These are phyloP conservation scores for Glaucopsyche alexis DNA, from an alignment of 2,888 invertebrate species.

Conservation along the genomic window DNA sequence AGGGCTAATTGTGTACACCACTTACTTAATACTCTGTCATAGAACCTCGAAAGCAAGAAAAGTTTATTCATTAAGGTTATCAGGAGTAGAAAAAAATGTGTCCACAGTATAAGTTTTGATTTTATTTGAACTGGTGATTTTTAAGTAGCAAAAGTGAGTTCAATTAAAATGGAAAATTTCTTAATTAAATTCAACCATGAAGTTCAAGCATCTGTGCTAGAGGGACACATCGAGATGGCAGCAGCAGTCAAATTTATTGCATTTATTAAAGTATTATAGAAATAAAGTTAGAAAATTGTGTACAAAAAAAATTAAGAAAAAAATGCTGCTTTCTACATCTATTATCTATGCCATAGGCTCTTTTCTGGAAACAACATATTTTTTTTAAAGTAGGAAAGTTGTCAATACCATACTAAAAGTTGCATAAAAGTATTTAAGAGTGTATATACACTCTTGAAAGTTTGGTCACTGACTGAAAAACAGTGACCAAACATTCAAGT, in stretches of 20 bases:
- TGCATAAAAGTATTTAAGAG: no score
- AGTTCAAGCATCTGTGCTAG: no score
- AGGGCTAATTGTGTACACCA: slow-evolving; percentile 57
- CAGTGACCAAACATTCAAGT: no score
- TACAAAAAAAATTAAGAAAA: no score
- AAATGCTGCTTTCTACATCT: no score
- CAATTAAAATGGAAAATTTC: background rate
- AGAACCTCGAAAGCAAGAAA: slow-evolving; percentile 49
- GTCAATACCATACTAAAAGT: no score
- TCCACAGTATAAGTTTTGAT: background rate
- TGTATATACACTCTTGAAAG: no score
- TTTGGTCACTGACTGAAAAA: no score
- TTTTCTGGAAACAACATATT: no score
- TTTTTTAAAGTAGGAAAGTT: no score
- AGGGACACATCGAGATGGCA: background rate
- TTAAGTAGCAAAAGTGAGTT: no score
- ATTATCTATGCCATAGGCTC: no score
- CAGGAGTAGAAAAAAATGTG: background rate
- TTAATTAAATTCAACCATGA: background rate
- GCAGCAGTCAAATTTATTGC: background rate
- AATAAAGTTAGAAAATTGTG: background rate
- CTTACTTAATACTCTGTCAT: slow-evolving; percentile 56
- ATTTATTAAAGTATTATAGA: background rate
- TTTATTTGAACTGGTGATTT: background rate
- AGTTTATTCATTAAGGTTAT: background rate